Percentiles rank a stretch among this genome's conserved stretches.
These are phyloP conservation scores for Drosophila melanica DNA, from an alignment of 1,140 invertebrate genomes.

Conservation along the genomic window DNA sequence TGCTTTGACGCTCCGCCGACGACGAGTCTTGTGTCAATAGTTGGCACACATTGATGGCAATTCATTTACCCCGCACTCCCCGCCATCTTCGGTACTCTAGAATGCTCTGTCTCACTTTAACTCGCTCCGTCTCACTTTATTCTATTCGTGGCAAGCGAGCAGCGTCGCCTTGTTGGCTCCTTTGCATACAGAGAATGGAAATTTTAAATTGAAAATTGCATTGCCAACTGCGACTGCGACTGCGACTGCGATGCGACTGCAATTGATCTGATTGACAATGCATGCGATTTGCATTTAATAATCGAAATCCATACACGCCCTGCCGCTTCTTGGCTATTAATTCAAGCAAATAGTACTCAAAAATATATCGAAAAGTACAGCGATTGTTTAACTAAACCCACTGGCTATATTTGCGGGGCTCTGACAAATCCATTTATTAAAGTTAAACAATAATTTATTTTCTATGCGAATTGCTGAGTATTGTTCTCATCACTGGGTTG, in stretches of 20 bases:
- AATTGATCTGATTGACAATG: slow-evolving; percentile 64
- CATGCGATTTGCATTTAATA: slow-evolving; percentile 77
- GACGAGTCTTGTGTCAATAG: slow-evolving; percentile 74
- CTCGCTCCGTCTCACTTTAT: neutral
- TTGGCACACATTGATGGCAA: slow-evolving; percentile 65
- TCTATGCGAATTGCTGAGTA: slow-evolving; percentile 10
- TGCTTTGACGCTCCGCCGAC: slow-evolving; percentile 56
- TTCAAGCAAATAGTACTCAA: slow-evolving; percentile 56
- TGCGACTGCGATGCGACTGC: slow-evolving; percentile 6
- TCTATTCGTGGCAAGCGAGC: slow-evolving; percentile 3
- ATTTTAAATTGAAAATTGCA: slow-evolving; percentile 78
- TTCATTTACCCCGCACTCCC: slow-evolving; percentile 15
- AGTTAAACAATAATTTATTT: slow-evolving; percentile 46
- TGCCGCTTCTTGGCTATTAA: slow-evolving; percentile 62
- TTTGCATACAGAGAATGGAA: slow-evolving; percentile 76
- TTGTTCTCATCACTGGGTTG: slow-evolving; percentile 14
- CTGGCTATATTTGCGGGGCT: slow-evolving; percentile 16
- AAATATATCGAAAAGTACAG: slow-evolving; percentile 17
- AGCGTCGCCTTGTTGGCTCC: slow-evolving; percentile 48
- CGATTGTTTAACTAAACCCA: slow-evolving; percentile 6
- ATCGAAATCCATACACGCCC: slow-evolving; percentile 60
- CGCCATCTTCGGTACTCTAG: too few species aligned
- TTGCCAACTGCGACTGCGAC: slow-evolving; percentile 60
- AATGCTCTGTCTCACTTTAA: neutral
- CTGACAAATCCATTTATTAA: slow-evolving; percentile 39